Percentiles rank a stretch among this genome's conserved stretches.
These are phyloP conservation scores for Amphiprion percula DNA, from an alignment of 2,113 vertebrate genomes.

Conservation along the genomic window DNA sequence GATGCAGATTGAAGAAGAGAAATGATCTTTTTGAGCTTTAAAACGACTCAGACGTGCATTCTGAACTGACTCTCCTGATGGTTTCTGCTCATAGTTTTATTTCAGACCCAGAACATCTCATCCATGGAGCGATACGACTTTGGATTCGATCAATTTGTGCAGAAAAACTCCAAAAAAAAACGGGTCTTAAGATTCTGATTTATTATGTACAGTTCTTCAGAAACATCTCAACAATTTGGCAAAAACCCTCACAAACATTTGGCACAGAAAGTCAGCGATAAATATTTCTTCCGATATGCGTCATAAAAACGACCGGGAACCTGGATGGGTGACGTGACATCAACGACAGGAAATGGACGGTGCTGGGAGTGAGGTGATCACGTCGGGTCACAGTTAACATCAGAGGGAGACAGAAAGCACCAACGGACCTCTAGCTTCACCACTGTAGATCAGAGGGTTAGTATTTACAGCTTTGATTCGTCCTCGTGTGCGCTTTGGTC, in stretches of 20 bases:
- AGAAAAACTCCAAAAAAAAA: constrained; percentile 4
- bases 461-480: constrained; percentile 53
- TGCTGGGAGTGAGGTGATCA: constrained; percentile 38
- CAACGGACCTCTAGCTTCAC: constrained; percentile 18
- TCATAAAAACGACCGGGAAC: constrained; percentile 52
- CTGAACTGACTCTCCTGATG: too few species aligned
- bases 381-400: constrained; percentile 56
- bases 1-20: too few species aligned
- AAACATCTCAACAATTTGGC: constrained; percentile 57
- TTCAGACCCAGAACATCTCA: too few species aligned
- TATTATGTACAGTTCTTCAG: constrained; percentile 69
- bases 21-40: too few species aligned
- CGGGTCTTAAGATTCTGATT: constrained; percentile 44
- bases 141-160: neutral
- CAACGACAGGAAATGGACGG: constrained; percentile 13
- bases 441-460: constrained; percentile 20
- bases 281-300: constrained; percentile 49
- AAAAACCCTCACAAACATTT: constrained; percentile 73
- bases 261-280: constrained; percentile 63
- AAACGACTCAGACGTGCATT: too few species aligned
- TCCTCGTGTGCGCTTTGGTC: neutral
- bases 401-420: constrained; percentile 52
- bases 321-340: constrained; percentile 28
- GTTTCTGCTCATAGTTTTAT: too few species aligned
- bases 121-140: too few species aligned